Conservation (phyloP, 2,888 invertebrate genomes). For the Tribolium freemani region DNA sequence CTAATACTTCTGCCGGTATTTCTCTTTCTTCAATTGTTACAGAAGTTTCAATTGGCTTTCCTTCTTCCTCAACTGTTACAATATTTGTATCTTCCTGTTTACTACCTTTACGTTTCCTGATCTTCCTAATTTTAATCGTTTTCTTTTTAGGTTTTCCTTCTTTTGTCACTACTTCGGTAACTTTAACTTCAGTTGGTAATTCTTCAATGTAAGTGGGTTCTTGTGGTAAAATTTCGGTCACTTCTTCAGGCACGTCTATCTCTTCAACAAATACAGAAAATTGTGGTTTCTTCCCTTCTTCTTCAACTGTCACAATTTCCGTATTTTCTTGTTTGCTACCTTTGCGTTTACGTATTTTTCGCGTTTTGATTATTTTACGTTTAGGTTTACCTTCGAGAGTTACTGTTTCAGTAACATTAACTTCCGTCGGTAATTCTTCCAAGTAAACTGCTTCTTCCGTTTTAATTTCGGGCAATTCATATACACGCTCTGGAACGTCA, state of each 20-base stretch:
- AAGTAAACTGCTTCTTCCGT: constrained; percentile 39
- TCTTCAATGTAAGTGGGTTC: constrained; percentile 51
- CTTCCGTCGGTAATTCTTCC: constrained; percentile 49
- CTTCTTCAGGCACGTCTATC: constrained; percentile 56
- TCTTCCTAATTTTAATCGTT: constrained; percentile 53
- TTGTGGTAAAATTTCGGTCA: constrained; percentile 6
- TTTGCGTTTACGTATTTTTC: constrained; percentile 55
- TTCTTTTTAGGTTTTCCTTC: constrained; percentile 52
- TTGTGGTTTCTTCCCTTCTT: constrained; percentile 53
- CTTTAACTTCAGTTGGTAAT: constrained; percentile 51
- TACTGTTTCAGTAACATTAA: constrained; percentile 51
- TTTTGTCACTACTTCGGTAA: constrained; percentile 47
- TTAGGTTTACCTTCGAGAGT: constrained; percentile 47
- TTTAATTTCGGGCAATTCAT: constrained; percentile 56
- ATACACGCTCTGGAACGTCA: constrained; percentile 61
- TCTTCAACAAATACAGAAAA: constrained; percentile 50
- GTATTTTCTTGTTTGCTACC: constrained; percentile 58
- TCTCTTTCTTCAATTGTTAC: constrained; percentile 49
- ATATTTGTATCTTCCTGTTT: constrained; percentile 61
- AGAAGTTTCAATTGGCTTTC: constrained; percentile 51
- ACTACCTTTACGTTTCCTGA: constrained; percentile 55
- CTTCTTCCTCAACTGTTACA: constrained; percentile 51
- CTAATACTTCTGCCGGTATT: constrained; percentile 49
- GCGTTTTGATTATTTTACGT: constrained; percentile 53
- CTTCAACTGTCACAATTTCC: constrained; percentile 56